Conservation (phyloP, 2,113 vertebrate genomes). For the Actenoides hombroni region DNA sequence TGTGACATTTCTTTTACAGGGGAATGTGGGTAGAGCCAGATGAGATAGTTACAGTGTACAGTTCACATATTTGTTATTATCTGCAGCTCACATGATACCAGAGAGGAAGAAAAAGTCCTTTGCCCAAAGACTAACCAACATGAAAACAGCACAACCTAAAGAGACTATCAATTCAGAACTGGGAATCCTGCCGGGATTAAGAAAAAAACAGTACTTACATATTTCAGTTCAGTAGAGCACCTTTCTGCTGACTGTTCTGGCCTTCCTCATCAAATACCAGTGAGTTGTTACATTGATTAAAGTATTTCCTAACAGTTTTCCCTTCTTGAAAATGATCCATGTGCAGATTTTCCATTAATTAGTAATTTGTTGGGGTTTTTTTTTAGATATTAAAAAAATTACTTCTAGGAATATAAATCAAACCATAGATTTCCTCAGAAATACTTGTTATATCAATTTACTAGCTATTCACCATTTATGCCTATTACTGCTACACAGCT, state of each 20-base stretch:
- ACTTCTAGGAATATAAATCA: not conserved
- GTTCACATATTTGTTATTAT: not conserved
- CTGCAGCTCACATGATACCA: not conserved
- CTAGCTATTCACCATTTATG: not conserved
- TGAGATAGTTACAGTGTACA: not conserved
- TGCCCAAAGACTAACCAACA: not conserved
- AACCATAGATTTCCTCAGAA: not conserved
- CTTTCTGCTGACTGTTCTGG: not conserved
- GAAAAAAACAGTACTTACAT: not conserved
- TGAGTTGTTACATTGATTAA: not conserved
- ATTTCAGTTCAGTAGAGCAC: not conserved
- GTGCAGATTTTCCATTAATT: not conserved
- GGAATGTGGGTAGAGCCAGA: not conserved
- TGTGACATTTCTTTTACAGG: not conserved
- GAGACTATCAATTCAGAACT: not conserved
- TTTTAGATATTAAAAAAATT: not conserved
- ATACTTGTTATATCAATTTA: not conserved
- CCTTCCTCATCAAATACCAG: not conserved
- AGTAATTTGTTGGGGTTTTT: not conserved
- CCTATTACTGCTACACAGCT: not conserved
- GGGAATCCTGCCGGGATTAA: not conserved
- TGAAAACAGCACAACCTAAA: not conserved
- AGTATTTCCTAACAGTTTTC: not conserved
- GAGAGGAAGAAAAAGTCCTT: not conserved
- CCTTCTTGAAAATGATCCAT: not conserved